A percentile compares a stretch with the other conserved stretches of the same genome.
phyloP scores from a whole-genome alignment of 2,888 invertebrate genomes.

The Hydrotaea diabolus region DNA sequence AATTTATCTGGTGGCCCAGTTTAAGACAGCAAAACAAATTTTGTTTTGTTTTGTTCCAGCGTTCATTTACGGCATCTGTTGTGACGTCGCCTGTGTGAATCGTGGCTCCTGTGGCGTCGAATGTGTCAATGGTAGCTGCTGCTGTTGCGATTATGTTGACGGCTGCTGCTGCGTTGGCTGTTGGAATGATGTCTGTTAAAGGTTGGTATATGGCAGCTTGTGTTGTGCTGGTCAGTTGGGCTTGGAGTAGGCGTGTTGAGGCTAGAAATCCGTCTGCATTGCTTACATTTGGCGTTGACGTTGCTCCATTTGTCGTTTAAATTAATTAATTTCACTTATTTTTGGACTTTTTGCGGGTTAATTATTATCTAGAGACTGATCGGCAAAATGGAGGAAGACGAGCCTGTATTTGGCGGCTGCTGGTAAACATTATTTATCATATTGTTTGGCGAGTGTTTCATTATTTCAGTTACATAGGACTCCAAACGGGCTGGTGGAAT shows the following conservation, averaged over 20 bases:
- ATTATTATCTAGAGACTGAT: not conserved
- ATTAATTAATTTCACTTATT: not conserved
- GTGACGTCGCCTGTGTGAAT: not conserved
- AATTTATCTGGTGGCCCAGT: too few species aligned
- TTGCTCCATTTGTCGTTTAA: not conserved
- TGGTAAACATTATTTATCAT: not conserved
- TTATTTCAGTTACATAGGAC: not conserved
- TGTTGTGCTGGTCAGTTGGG: not conserved
- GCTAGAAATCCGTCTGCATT: not conserved
- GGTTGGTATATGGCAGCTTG: not conserved
- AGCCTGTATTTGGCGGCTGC: not conserved
- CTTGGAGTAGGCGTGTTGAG: not conserved
- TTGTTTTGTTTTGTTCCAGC: too few species aligned
- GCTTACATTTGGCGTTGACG: not conserved
- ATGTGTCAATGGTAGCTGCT: not conserved
- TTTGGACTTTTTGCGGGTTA: not conserved
- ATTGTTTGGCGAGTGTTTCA: not conserved
- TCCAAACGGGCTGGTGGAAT: not conserved
- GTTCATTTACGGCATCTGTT: too few species aligned
- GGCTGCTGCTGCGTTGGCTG: not conserved
- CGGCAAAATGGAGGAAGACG: not conserved
- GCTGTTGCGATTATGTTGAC: not conserved
- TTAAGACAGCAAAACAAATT: too few species aligned
- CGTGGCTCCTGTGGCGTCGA: not conserved
- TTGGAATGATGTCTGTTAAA: not conserved